These are phyloP conservation scores for Smutsia gigantea DNA, from an alignment of 2,797 vertebrate species.

Conservation along the genomic window DNA sequence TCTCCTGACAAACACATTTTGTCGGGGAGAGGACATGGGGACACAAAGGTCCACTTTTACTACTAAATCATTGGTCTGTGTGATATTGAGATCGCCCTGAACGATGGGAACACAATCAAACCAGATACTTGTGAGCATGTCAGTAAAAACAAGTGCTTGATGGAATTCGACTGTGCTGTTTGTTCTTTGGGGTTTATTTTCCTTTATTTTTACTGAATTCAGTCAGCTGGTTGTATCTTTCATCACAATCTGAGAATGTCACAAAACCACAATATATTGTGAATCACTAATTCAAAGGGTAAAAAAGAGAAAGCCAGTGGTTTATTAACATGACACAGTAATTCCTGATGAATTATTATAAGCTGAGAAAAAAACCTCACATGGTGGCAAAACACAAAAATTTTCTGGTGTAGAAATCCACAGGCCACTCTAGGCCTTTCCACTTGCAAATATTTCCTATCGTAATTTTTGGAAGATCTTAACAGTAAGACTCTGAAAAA, in stretches of 20 bases:
- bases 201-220: slow-evolving; percentile 50
- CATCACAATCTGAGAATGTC: slow-evolving; percentile 47
- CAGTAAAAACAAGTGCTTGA: neutral
- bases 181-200: neutral
- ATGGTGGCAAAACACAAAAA: neutral
- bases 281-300: neutral
- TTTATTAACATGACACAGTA: neutral
- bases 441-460: neutral
- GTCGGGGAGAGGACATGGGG: neutral
- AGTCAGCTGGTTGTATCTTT: slow-evolving; percentile 33
- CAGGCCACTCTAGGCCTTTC: neutral
- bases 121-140: neutral
- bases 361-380: neutral
- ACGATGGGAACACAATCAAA: neutral
- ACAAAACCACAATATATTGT: slow-evolving; percentile 49
- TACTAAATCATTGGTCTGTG: neutral
- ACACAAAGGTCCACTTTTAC: neutral
- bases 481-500: neutral
- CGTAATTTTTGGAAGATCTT: neutral
- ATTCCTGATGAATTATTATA: neutral
- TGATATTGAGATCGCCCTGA: neutral
- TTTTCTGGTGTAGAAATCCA: neutral
- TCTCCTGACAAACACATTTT: slow-evolving; percentile 54
- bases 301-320: neutral
- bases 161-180: neutral